Evolutionary conservation across 2,888 invertebrate species (phyloP).

Genomic region (Parochlus steinenii): DNA sequence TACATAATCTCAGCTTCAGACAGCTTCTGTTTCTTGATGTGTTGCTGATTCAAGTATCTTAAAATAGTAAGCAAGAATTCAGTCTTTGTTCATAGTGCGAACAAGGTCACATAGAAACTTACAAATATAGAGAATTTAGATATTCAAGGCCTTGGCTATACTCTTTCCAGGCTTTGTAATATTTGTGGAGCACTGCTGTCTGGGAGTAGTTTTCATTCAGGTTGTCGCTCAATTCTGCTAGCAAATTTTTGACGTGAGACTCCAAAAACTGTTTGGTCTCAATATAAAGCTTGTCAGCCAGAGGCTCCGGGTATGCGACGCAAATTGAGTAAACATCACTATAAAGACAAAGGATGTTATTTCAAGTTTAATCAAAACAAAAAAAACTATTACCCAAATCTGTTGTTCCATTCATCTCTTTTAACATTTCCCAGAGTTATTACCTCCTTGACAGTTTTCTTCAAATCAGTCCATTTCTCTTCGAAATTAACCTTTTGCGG

Average conservation of each 20-base stretch:
- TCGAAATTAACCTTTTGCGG: constrained; percentile 84
- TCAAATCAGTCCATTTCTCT: constrained; percentile 73
- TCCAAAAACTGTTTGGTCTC: constrained; percentile 86
- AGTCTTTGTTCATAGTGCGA: constrained; percentile 3
- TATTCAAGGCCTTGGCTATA: constrained; percentile 83
- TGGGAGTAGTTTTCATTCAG: too few species aligned
- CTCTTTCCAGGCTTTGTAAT: constrained; percentile 77
- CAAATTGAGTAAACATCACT: constrained; percentile 93
- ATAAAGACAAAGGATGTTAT: too few species aligned
- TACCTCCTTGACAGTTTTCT: constrained; percentile 75
- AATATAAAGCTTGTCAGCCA: constrained; percentile 75
- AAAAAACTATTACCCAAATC: constrained; percentile 50
- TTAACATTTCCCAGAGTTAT: constrained; percentile 75
- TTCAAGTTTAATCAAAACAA: too few species aligned
- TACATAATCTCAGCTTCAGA: constrained; percentile 88
- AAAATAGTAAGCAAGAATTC: constrained; percentile 27
- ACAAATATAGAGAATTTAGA: constrained; percentile 66
- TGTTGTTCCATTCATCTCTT: constrained; percentile 75
- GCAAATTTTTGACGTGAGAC: constrained; percentile 49
- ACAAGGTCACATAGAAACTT: constrained; percentile 7
- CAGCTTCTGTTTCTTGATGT: constrained; percentile 80
- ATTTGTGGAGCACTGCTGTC: constrained; percentile 45
- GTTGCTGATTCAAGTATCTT: constrained; percentile 76
- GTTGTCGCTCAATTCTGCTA: constrained; percentile 5
- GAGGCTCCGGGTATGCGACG: constrained; percentile 90